These are phyloP conservation scores for Coregonus ussuriensis DNA, from an alignment of 2,797 vertebrate genomes.

Conservation along the genomic window DNA sequence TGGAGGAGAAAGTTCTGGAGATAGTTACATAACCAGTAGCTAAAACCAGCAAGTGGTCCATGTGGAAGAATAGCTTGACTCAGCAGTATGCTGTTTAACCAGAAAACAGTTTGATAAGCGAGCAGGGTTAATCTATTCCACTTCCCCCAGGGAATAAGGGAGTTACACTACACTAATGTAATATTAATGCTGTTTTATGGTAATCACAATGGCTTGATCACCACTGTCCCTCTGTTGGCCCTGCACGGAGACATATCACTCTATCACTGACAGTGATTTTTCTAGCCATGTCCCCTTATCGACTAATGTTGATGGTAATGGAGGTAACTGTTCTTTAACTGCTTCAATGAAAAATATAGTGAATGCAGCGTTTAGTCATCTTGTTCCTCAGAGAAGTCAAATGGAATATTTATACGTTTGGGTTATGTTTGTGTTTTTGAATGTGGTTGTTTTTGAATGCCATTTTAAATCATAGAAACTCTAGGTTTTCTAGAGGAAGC, in stretches of 20 bases:
- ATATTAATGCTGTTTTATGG: slow-evolving; percentile 21
- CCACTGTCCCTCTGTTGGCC: not conserved
- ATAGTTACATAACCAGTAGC: slow-evolving; percentile 3
- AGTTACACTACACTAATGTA: slow-evolving; percentile 8
- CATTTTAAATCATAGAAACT: not conserved
- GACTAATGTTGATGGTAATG: not conserved
- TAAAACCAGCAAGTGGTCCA: slow-evolving; percentile 11
- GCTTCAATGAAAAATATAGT: not conserved
- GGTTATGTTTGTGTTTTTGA: not conserved
- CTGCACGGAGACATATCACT: not conserved
- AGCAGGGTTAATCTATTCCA: slow-evolving; percentile 13
- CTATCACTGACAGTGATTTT: slow-evolving; percentile 1
- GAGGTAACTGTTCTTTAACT: not conserved
- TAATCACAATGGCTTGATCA: slow-evolving; percentile 18
- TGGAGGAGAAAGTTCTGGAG: not conserved
- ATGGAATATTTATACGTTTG: not conserved
- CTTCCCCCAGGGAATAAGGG: not conserved
- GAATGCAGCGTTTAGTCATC: not conserved
- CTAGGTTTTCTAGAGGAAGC: not conserved
- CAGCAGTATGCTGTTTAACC: slow-evolving; percentile 1
- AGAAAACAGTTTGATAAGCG: slow-evolving; percentile 8
- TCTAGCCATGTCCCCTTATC: not conserved
- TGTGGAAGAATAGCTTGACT: not conserved
- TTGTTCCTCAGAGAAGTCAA: not conserved
- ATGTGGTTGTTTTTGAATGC: not conserved